Percentiles rank a stretch among this genome's conserved stretches.
Conservation (phyloP, 1,140 invertebrate species). For the Phthorimaea operculella region DNA sequence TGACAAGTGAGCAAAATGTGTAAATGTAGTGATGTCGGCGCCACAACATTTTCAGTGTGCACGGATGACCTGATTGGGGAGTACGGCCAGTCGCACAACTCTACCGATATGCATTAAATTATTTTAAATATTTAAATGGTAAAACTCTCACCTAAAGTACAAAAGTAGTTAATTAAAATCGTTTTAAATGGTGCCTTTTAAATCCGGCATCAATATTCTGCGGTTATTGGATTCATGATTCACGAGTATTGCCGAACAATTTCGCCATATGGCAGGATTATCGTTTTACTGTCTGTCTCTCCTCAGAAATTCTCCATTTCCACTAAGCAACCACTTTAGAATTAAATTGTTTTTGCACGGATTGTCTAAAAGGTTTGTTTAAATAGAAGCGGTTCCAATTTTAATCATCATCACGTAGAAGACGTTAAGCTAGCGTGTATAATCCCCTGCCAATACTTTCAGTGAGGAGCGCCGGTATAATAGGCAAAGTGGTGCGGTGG, state of each 20-base stretch:
- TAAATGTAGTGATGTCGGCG: slow-evolving; percentile 34
- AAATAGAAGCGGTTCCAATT: neutral
- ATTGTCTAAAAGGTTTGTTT: neutral
- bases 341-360: no score
- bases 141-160: slow-evolving; percentile 24
- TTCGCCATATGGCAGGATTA: neutral
- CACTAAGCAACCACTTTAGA: neutral
- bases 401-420: neutral
- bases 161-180: slow-evolving; percentile 50
- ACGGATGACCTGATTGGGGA: slow-evolving; percentile 11
- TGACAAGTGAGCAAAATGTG: slow-evolving; percentile 59
- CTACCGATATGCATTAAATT: slow-evolving; percentile 23
- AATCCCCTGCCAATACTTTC: slow-evolving; percentile 1
- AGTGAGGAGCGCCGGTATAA: neutral
- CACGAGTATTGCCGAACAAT: slow-evolving; percentile 2
- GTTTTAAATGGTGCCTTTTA: slow-evolving; percentile 42
- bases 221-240: slow-evolving; percentile 48
- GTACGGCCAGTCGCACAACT: slow-evolving; percentile 16
- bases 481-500: neutral
- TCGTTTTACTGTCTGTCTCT: neutral
- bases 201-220: slow-evolving; percentile 48
- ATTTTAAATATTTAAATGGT: slow-evolving; percentile 31
- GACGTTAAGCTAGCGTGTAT: neutral
- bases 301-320: neutral
- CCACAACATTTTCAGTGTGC: slow-evolving; percentile 29